Evolutionary conservation across 2,113 vertebrate genomes (phyloP).

Genomic region (Xiphophorus hellerii): DNA sequence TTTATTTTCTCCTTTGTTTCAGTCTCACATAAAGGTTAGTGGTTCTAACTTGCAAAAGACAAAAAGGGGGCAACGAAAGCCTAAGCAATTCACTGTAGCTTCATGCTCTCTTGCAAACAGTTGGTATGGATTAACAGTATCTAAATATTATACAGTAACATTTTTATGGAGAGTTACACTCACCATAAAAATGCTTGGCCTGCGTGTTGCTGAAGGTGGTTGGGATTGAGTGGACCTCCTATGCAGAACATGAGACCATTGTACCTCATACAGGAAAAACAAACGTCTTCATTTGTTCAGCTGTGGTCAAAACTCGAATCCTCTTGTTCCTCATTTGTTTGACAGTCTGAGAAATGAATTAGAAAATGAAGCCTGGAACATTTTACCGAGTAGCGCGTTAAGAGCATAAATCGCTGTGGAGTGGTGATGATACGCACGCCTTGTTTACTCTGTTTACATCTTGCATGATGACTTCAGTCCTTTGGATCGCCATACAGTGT

Average conservation of each 20-base stretch:
- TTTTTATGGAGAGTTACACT: slow-evolving; percentile 1
- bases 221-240: slow-evolving; percentile 41
- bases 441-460: neutral
- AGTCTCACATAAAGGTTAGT: too few species aligned
- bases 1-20: too few species aligned
- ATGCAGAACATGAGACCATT: slow-evolving; percentile 33
- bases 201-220: slow-evolving; percentile 9
- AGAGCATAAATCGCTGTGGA: slow-evolving; percentile 16
- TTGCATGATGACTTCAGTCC: neutral
- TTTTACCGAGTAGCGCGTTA: slow-evolving; percentile 19
- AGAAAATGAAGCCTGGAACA: slow-evolving; percentile 34
- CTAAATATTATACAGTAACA: neutral
- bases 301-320: slow-evolving; percentile 10
- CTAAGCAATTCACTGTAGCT: neutral
- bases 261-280: slow-evolving; percentile 25
- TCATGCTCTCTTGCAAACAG: neutral
- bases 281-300: slow-evolving; percentile 32
- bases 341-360: slow-evolving; percentile 40
- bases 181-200: slow-evolving; percentile 25
- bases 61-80: neutral
- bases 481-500: neutral
- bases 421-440: neutral
- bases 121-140: neutral
- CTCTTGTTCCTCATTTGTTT: slow-evolving; percentile 31
- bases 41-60: too few species aligned